Conservation (phyloP, 2,888 invertebrate species). For the Harmothoe impar region DNA sequence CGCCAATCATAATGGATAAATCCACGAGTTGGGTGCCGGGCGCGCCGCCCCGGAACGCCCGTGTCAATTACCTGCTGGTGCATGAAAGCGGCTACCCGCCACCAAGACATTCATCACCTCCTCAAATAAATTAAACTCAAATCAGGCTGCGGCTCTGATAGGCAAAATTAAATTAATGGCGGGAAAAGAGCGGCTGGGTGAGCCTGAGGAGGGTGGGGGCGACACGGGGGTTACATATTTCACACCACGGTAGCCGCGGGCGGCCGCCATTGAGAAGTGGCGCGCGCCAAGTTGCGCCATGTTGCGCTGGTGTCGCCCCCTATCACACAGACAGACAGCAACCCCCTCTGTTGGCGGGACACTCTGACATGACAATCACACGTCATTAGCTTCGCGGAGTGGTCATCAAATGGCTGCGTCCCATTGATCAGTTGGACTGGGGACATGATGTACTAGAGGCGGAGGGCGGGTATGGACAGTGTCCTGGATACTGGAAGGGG, state of each 20-base stretch:
- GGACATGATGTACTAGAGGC: too few relatives aligned
- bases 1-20: conserved; percentile 63
- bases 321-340: background rate
- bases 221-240: conserved; percentile 45
- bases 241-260: conserved; percentile 3
- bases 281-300: conserved; percentile 8
- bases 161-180: conserved; percentile 48
- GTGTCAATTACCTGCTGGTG: conserved; percentile 57
- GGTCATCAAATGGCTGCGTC: conserved; percentile 12
- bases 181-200: background rate
- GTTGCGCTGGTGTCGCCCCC: conserved; percentile 10
- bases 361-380: conserved; percentile 53
- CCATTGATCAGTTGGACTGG: background rate
- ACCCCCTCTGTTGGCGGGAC: conserved; percentile 41
- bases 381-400: conserved; percentile 20
- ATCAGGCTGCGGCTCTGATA: conserved; percentile 59
- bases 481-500: background rate
- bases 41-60: conserved; percentile 37
- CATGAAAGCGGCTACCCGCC: conserved; percentile 44
- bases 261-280: background rate
- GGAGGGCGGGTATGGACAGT: background rate
- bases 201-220: too few relatives aligned
- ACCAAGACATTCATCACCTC: conserved; percentile 31
- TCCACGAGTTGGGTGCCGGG: conserved; percentile 12
- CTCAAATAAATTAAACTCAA: conserved; percentile 62